phyloP scores from a whole-genome alignment of 2,113 vertebrate species.

The Zosterops lateralis region DNA sequence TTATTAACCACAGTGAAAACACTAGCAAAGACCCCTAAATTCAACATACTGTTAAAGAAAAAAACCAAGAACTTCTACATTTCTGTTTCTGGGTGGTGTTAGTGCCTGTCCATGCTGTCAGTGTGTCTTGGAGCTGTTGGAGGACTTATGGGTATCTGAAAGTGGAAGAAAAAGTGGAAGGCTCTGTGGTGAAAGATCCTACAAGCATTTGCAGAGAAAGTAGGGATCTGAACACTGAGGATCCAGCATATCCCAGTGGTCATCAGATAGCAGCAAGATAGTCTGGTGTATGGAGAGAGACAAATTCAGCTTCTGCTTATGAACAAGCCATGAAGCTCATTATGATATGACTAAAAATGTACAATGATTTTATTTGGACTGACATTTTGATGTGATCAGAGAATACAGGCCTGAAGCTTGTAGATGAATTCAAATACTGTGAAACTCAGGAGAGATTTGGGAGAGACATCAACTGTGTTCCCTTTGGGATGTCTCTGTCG shows the following conservation, averaged over 20 bases:
- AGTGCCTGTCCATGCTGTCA: background rate
- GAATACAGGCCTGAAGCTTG: background rate
- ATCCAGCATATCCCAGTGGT: background rate
- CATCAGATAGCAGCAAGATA: background rate
- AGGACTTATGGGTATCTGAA: background rate
- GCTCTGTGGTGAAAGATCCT: background rate
- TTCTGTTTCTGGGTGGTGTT: background rate
- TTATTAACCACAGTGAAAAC: background rate
- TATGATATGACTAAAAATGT: background rate
- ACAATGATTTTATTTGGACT: background rate
- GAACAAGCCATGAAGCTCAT: background rate
- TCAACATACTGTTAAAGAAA: background rate
- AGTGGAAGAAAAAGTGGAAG: background rate
- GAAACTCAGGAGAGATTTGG: background rate
- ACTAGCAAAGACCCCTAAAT: background rate
- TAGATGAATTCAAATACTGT: background rate
- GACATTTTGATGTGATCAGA: background rate
- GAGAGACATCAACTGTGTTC: background rate
- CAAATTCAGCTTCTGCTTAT: background rate
- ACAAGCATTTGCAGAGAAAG: background rate
- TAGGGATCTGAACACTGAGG: background rate
- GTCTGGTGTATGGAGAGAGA: background rate
- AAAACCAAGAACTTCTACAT: accelerated
- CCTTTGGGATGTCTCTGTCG: background rate
- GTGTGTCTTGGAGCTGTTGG: background rate